Evolutionary conservation across 1,140 invertebrate species (phyloP), one percentile per base, ranked within the genome.

Genomic region (Drosophila repleta): DNA sequence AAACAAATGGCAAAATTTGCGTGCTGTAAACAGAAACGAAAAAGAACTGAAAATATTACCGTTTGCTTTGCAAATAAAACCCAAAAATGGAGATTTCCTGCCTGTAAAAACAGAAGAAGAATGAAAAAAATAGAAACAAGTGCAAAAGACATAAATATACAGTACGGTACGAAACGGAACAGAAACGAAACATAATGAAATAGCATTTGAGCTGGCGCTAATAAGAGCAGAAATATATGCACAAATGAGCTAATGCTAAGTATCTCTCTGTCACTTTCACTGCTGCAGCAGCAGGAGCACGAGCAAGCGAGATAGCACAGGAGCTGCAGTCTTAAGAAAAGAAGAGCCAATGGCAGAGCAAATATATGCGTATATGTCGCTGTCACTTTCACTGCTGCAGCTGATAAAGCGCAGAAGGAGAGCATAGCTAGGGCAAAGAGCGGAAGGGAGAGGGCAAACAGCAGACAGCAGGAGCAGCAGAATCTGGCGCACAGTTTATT

Each of bases 51-150:
- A 37, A 55, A 90, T 81, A 77, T 90, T 91, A 91, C 90, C 90
- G 90, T 91, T 91, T 79, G 90, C 83, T 90, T 91, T 91, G 85
- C 90, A 91, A 91, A 91, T 91, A 68, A 91, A 91, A 87, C 90
- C 90, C 90, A 91, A 91, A 91, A 91, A 91, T 79, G 90, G 90
- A 78, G 90, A 91, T 91, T 91, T 91, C 90, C 90, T 91, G 90
- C 90, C 90, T 91, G 90, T 80, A 84, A 89, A 79, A 88, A 89
- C 62, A 82, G 68, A 75, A 79, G 72, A 84, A 78, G 56, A 81
- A 73, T 69, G 76, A 83, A 74, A 83, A 74, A 75, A 66, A 65
- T 84, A 90, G 85, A 80, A 69, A 80, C 45, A 57, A 51, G 39
- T 18, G 21, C 65, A 81, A 62, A 65, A 24, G 24, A 24, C 7